Percentiles rank a stretch among this genome's conserved stretches.
phyloP scores from a whole-genome alignment of 2,113 vertebrate species.

The Desmodus rotundus region DNA sequence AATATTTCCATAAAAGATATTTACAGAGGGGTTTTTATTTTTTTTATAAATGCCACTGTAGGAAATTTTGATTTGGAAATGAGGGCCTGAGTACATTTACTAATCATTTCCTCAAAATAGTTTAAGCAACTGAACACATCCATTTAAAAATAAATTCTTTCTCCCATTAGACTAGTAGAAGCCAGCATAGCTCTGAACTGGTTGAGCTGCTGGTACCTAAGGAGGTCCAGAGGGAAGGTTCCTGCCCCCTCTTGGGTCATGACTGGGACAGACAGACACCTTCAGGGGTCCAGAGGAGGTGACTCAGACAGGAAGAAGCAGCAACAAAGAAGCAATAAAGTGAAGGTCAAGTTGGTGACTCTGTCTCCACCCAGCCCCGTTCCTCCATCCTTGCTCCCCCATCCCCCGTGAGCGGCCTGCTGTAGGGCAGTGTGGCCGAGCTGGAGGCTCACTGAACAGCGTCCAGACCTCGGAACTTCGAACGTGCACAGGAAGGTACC shows the following conservation, averaged over 20 bases:
- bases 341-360: neutral
- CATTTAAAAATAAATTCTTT: neutral
- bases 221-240: neutral
- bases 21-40: constrained; percentile 15
- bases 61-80: constrained; percentile 34
- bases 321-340: neutral
- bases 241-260: neutral
- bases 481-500: neutral
- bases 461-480: accelerated
- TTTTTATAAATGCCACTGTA: neutral
- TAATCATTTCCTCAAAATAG: constrained; percentile 41
- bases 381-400: neutral
- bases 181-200: accelerated
- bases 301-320: neutral
- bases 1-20: constrained; percentile 52
- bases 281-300: accelerated
- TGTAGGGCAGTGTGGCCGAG: neutral
- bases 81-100: constrained; percentile 1
- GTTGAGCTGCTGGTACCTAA: accelerated
- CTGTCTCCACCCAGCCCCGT: neutral
- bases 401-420: accelerated
- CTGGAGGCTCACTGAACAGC: accelerated
- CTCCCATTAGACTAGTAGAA: neutral
- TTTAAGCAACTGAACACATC: neutral
- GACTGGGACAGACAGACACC: accelerated